Base-by-base conservation (phyloP, 1,140 invertebrate genomes). In the Brachystomella parvula region DNA sequence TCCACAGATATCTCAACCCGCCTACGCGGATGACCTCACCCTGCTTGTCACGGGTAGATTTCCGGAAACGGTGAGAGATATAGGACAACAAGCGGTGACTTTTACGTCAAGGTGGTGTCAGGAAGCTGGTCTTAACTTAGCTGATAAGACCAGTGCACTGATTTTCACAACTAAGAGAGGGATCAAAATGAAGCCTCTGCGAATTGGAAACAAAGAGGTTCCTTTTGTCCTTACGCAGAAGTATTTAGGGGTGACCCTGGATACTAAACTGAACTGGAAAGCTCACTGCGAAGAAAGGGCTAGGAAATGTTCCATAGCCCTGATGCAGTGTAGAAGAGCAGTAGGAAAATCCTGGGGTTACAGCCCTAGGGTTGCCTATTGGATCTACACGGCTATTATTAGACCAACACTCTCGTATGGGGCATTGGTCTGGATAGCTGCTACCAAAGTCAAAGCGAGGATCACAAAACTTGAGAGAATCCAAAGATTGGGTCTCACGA, bases 211-310 rank as follows among this genome's bases (percentile, higher is more conserved):
- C 12, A 47, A 2, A 15, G n/a, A 9, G 31, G 56, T 67, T 26
- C 3, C 24, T 32, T 19, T 24, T 1, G 56, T 30, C 2, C 2
- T 28, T n/a, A 2, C 2, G 28, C 47, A 59, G 2, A 63, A 28
- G 39, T 68, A 65, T 32, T 47, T 68, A 1, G 67, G 67, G n/a
- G 63, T 68, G 1, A 29, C n/a, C 47, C 24, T 68, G 3, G 67
- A 68, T 35, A 6, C 28, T 1, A 68, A 53, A 61, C 58, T 68
- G 3, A 57, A 2, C 19, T 68, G 67, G 67, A 58, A 24, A 6
- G 17, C 24, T n/a, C 67, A 64, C 32, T 61, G 56, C 28, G 19
- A 15, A 24, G 19, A 1, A 6, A 64, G 24, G 21, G 31, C 30
- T 9, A 21, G 1, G 2, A 64, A 61, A 53, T 15, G 24, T 3